Evolutionary conservation across 2,888 invertebrate genomes (phyloP).

Genomic region (Thyatira batis): DNA sequence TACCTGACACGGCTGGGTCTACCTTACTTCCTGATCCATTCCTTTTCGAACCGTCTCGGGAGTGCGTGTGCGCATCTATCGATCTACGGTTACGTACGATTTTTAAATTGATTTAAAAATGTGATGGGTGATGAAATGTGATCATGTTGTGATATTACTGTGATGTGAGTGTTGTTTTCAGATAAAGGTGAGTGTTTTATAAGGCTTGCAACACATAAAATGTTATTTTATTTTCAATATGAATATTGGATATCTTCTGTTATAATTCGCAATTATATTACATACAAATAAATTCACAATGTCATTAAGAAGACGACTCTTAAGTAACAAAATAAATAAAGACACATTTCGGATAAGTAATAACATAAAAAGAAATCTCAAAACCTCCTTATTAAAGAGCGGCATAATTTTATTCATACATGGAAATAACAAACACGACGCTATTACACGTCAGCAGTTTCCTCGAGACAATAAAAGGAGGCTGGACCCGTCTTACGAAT

Average conservation of each 20-base stretch:
- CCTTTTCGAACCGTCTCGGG: slow-evolving; percentile 64
- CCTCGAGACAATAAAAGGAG: slow-evolving; percentile 70
- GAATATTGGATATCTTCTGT: too few relatives aligned
- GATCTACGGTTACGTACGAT: slow-evolving; percentile 40
- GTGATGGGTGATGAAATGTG: not conserved
- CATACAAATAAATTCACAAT: too few relatives aligned
- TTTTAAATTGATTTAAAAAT: slow-evolving; percentile 25
- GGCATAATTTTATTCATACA: slow-evolving; percentile 66
- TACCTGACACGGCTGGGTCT: slow-evolving; percentile 73
- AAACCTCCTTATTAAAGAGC: slow-evolving; percentile 52
- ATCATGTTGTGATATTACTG: not conserved
- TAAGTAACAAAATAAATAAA: not conserved
- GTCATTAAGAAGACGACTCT: too few relatives aligned
- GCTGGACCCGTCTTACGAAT: slow-evolving; percentile 76
- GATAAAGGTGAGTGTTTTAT: slow-evolving; percentile 6
- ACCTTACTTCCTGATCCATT: slow-evolving; percentile 78
- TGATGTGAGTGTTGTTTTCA: not conserved
- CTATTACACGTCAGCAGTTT: slow-evolving; percentile 70
- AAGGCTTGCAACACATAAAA: too few relatives aligned
- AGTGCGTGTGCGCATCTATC: slow-evolving; percentile 72
- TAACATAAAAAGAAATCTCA: slow-evolving; percentile 28
- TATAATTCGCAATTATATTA: too few relatives aligned
- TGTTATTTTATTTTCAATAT: too few relatives aligned
- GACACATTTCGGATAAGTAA: slow-evolving; percentile 22
- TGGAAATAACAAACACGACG: slow-evolving; percentile 63